These are phyloP conservation scores for Anarsia innoxiella DNA, from an alignment of 2,888 invertebrate species.

Conservation along the genomic window DNA sequence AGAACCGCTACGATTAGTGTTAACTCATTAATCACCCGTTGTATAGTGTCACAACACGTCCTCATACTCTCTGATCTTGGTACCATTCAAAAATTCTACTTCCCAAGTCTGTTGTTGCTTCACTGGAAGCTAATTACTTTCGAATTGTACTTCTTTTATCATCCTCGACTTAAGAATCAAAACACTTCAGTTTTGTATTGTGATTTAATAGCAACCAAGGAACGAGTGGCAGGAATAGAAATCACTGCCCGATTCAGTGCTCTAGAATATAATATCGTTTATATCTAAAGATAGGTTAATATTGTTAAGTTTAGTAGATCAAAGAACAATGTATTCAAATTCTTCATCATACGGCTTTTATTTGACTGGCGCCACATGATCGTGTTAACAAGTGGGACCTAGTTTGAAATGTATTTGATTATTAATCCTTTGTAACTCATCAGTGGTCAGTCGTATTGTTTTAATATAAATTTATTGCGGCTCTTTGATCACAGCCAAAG, in stretches of 20 bases:
- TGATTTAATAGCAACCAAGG: too few relatives aligned
- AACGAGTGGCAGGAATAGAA: too few relatives aligned
- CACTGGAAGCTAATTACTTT: conserved; percentile 44
- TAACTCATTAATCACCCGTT: conserved; percentile 58
- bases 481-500: conserved; percentile 53
- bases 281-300: too few relatives aligned
- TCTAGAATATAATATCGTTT: too few relatives aligned
- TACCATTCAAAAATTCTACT: conserved; percentile 42
- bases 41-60: conserved; percentile 62
- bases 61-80: conserved; percentile 54
- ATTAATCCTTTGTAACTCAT: conserved; percentile 42
- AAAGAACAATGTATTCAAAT: too few relatives aligned
- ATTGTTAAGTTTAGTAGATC: too few relatives aligned
- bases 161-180: background rate
- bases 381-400: too few relatives aligned
- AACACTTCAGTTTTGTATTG: background rate
- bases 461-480: conserved; percentile 45
- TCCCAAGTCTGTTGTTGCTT: conserved; percentile 26
- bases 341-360: too few relatives aligned
- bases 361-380: too few relatives aligned
- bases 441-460: conserved; percentile 34
- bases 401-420: conserved; percentile 31
- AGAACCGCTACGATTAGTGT: conserved; percentile 50
- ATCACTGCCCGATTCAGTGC: too few relatives aligned
- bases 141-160: conserved; percentile 16